phyloP scores from a whole-genome alignment of 2,888 invertebrate genomes.

The Galerucella nymphaeae region DNA sequence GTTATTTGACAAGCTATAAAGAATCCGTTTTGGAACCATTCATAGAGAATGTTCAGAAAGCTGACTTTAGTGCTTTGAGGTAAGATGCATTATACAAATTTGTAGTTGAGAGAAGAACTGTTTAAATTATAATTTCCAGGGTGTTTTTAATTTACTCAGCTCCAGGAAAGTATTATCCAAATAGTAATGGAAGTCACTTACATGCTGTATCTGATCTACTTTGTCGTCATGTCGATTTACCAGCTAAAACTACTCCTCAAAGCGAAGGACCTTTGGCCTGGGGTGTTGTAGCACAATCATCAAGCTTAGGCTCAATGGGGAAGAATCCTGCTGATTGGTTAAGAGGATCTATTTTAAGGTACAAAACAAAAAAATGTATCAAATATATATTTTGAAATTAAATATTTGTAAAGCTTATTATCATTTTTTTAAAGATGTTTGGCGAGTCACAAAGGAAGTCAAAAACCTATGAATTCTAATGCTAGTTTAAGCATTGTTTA shows the following conservation, averaged over 20 bases:
- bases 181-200: slow-evolving; percentile 63
- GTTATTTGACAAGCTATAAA: slow-evolving; percentile 82
- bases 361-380: background rate
- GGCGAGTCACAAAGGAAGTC: slow-evolving; percentile 68
- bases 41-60: slow-evolving; percentile 76
- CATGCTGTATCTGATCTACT: slow-evolving; percentile 72
- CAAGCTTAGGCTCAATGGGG: slow-evolving; percentile 80
- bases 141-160: slow-evolving; percentile 88
- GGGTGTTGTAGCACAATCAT: slow-evolving; percentile 84
- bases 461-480: slow-evolving; percentile 68
- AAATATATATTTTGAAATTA: no score
- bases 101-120: background rate
- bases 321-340: slow-evolving; percentile 79
- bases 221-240: slow-evolving; percentile 71
- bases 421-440: slow-evolving; percentile 68
- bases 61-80: slow-evolving; percentile 88
- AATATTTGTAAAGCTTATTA: background rate
- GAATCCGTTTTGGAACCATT: slow-evolving; percentile 76
- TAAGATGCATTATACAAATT: slow-evolving; percentile 60
- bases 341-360: slow-evolving; percentile 72
- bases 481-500: slow-evolving; percentile 74
- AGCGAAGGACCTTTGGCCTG: slow-evolving; percentile 61
- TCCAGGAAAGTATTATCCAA: slow-evolving; percentile 79
- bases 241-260: slow-evolving; percentile 58
- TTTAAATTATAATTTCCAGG: slow-evolving; percentile 63